A percentile compares a stretch with the other conserved stretches of the same genome.
These are phyloP conservation scores for Microplitis demolitor DNA, from an alignment of 1,140 invertebrate genomes.

Conservation along the genomic window DNA sequence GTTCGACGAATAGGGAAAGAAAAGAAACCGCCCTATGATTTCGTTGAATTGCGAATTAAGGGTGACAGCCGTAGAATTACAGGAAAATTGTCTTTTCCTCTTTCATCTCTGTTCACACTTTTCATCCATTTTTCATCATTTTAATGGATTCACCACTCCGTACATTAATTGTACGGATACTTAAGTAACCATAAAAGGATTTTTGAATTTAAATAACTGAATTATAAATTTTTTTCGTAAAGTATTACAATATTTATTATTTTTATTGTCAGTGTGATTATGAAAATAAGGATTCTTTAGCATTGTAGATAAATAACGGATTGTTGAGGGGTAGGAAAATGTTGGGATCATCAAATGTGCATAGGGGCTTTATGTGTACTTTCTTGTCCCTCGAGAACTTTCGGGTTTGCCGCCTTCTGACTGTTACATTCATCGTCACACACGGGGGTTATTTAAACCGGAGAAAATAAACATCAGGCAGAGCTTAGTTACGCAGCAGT, in stretches of 20 bases:
- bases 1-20: constrained; percentile 5
- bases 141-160: background rate
- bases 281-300: background rate
- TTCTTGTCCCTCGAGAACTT: background rate
- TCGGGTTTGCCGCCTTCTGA: background rate
- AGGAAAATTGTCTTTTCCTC: constrained; percentile 36
- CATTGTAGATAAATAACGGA: background rate
- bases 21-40: constrained; percentile 4
- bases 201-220: background rate
- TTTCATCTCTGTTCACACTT: background rate
- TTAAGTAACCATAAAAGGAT: no score
- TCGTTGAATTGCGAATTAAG: constrained; percentile 16
- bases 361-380: background rate
- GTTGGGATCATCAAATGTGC: background rate
- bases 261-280: background rate
- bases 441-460: background rate
- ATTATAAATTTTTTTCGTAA: no score
- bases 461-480: constrained; percentile 24
- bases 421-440: background rate
- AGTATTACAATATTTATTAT: background rate
- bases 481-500: constrained; percentile 35
- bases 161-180: no score
- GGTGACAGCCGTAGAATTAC: constrained; percentile 33
- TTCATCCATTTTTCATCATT: background rate
- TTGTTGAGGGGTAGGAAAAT: background rate